Evolutionary conservation across 2,113 vertebrate genomes (phyloP), one percentile per base, ranked within the genome.

Genomic region (Ibidorhyncha struthersii): DNA sequence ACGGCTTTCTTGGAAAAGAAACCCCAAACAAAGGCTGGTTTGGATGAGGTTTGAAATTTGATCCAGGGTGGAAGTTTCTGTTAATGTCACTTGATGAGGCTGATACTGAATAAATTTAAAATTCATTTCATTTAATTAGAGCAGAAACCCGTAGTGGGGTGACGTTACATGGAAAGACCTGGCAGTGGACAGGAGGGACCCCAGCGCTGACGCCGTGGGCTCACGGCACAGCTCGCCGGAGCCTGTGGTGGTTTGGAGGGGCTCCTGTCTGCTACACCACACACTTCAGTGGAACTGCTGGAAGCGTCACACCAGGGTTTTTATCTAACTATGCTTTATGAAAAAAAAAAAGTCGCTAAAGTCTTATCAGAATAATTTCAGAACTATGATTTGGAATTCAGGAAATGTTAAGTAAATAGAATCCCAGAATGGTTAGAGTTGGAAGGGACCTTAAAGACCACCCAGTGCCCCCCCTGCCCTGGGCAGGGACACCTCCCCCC

Each of bases 271-370:
- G 21, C 22, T 9, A 7, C 40, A 6, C 16, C 16, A 17, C 32
- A 7, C 2, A 1, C 7, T 32, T 15, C 9, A 2, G 10, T 14
- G 58, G 49, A 16, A 41, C 26, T 7, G 19, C n/a, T 41, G 58
- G 14, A 29, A 16, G 22, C 4, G 1, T 22, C 1, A 30, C 49
- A 8, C 5, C 19, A 11, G 12, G 67, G 36, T 8, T 30, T 22
- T n/a, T 41, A 16, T 40, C 25, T n/a, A 78, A 10, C 8, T 47
- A 7, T 4, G 26, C 56, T 62, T 52, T 29, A 62, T 15, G 23
- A 18, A 43, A 82, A 59, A 30, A 45, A 5, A 5, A 36, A 10
- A 10, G 26, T 27, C 38, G 43, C 40, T 59, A 4, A 66, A 26
- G 52, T 47, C 34, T 59, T 47, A 61, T n/a, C 53, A 18, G 52